Evolutionary conservation across 2,888 invertebrate genomes (phyloP).

Genomic region (Coremacera marginata): DNA sequence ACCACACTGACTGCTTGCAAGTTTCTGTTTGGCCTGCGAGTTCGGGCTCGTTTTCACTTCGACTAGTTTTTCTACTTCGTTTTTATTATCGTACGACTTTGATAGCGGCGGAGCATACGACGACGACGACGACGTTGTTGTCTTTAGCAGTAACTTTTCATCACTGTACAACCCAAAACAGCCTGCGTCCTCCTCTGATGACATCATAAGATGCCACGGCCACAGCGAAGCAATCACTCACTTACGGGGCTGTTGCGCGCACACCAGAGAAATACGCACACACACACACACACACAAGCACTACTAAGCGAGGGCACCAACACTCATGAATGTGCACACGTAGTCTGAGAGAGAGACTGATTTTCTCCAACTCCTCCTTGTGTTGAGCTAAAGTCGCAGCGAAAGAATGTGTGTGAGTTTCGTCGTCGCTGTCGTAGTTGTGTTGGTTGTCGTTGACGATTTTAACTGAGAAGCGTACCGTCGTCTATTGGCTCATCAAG

Average conservation of each 20-base stretch:
- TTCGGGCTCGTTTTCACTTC: constrained; percentile 37
- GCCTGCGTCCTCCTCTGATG: constrained; percentile 96
- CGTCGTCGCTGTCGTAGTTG: background rate
- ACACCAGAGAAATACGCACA: constrained; percentile 12
- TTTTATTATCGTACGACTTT: constrained; percentile 43
- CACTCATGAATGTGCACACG: background rate
- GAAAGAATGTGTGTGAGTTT: constrained; percentile 11
- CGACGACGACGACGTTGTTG: constrained; percentile 67
- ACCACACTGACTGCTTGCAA: constrained; percentile 64
- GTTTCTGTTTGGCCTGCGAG: constrained; percentile 33
- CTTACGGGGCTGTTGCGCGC: constrained; percentile 33
- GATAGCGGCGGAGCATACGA: constrained; percentile 38
- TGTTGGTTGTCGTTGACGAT: constrained; percentile 7
- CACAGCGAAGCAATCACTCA: constrained; percentile 53
- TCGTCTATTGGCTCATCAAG: constrained; percentile 37
- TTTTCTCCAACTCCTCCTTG: background rate
- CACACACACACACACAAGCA: constrained; percentile 27
- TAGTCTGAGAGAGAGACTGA: background rate
- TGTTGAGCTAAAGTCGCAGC: background rate
- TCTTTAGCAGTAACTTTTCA: constrained; percentile 93
- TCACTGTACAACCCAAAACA: constrained; percentile 90
- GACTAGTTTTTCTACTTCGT: constrained; percentile 29
- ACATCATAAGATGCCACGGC: constrained; percentile 88
- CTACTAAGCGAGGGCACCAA: background rate
- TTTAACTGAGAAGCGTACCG: constrained; percentile 21